Conservation (phyloP, 2,113 vertebrate genomes). For the Crocuta crocuta region DNA sequence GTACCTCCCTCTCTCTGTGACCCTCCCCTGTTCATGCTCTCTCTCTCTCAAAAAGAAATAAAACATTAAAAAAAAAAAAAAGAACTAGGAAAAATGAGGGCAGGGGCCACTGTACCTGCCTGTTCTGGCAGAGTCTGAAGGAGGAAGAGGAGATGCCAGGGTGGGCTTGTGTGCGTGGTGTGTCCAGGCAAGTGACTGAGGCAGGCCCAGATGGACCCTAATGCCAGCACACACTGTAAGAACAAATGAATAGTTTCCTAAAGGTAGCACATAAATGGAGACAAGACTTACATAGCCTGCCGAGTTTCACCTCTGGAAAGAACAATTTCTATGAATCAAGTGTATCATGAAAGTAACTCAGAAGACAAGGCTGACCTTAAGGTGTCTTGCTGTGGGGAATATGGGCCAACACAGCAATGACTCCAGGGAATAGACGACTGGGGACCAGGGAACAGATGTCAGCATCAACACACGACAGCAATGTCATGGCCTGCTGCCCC, state of each 20-base stretch:
- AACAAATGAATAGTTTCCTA: background rate
- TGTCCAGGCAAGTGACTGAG: background rate
- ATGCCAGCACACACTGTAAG: background rate
- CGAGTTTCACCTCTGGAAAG: background rate
- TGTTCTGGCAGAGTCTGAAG: background rate
- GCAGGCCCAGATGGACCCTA: background rate
- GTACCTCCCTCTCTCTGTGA: too few relatives aligned
- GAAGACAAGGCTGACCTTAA: background rate
- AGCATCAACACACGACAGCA: rapidly evolving
- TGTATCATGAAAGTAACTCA: background rate
- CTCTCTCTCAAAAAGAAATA: too few relatives aligned
- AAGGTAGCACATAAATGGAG: background rate
- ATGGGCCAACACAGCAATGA: background rate
- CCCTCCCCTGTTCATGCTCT: too few relatives aligned
- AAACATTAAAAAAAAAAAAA: too few relatives aligned
- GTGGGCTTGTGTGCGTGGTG: background rate
- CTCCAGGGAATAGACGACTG: background rate
- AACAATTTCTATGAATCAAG: background rate
- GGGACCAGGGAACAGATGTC: background rate
- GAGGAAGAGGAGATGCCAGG: background rate
- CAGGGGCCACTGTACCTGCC: rapidly evolving
- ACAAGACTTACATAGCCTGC: background rate
- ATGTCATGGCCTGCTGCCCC: background rate
- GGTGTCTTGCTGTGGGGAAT: background rate
- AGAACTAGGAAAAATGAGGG: too few relatives aligned